Evolutionary conservation across 2,113 vertebrate species (phyloP).

Genomic region (Thinocorus orbignyianus): DNA sequence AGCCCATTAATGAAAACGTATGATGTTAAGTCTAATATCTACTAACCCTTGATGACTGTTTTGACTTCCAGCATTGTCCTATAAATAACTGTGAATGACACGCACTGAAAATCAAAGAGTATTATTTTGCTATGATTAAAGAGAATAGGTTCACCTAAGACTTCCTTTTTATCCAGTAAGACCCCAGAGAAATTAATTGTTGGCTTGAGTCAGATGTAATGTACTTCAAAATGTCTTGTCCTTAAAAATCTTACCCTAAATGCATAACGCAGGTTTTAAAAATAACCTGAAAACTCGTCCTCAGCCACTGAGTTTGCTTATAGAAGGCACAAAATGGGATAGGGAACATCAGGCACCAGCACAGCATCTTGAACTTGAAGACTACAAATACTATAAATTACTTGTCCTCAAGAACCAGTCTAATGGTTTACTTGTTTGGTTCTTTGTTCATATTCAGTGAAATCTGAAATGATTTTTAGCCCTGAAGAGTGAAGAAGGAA

Average conservation of each 20-base stretch:
- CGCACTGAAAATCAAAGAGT: constrained; percentile 65
- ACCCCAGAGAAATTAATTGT: constrained; percentile 58
- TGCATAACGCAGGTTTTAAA: constrained; percentile 39
- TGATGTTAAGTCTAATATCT: constrained; percentile 65
- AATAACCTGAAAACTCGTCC: not conserved
- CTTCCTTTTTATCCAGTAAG: constrained; percentile 42
- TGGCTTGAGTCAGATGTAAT: constrained; percentile 43
- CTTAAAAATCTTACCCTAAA: constrained; percentile 40
- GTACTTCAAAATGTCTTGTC: constrained; percentile 50
- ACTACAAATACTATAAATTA: not conserved
- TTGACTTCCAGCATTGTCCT: constrained; percentile 69
- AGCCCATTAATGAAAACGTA: constrained; percentile 47
- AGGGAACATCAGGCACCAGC: not conserved
- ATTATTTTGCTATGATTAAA: constrained; percentile 64
- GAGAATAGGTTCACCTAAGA: constrained; percentile 49
- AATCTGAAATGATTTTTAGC: not conserved
- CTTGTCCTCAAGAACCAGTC: not conserved
- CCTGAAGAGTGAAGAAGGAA: not conserved
- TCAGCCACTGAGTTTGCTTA: not conserved
- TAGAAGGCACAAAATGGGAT: not conserved
- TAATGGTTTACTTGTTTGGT: not conserved
- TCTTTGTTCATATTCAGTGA: not conserved
- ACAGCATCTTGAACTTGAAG: not conserved
- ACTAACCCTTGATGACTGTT: constrained; percentile 65
- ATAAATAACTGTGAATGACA: constrained; percentile 70